Evolutionary conservation across 2,888 invertebrate species (phyloP).

Genomic region (Aleiodes testaceus): DNA sequence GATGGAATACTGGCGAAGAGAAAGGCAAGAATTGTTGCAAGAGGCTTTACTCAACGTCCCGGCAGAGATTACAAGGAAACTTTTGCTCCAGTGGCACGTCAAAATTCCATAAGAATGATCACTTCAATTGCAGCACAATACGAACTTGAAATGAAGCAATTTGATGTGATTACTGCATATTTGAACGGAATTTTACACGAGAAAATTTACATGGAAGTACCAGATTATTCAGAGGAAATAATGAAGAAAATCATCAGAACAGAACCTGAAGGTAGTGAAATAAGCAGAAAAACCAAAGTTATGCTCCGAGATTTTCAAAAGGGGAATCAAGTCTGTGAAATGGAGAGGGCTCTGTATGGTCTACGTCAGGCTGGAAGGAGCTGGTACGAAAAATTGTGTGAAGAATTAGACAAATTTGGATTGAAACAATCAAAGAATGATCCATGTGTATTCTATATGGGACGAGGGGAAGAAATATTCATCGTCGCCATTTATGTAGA

Average conservation of each 20-base stretch:
- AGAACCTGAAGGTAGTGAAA: neutral
- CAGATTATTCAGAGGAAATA: slow-evolving; percentile 28
- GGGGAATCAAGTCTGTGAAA: neutral
- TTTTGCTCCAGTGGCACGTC: slow-evolving; percentile 47
- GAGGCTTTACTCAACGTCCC: slow-evolving; percentile 43
- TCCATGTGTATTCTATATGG: no score
- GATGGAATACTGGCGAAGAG: neutral
- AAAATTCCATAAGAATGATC: slow-evolving; percentile 45
- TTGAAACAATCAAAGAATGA: neutral
- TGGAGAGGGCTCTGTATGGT: neutral
- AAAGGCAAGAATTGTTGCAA: slow-evolving; percentile 7
- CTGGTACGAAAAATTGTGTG: neutral
- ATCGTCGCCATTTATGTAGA: slow-evolving; percentile 31
- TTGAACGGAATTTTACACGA: slow-evolving; percentile 30
- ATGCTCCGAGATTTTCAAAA: neutral
- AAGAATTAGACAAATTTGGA: neutral
- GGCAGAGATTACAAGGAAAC: slow-evolving; percentile 44
- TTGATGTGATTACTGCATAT: no score
- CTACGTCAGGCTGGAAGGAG: neutral
- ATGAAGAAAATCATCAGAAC: neutral
- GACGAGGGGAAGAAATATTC: neutral
- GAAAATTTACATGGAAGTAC: slow-evolving; percentile 46
- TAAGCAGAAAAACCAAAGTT: neutral
- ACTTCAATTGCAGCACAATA: slow-evolving; percentile 18
- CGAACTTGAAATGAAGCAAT: no score